These are phyloP conservation scores for Dermatemys mawii DNA, from an alignment of 2,113 vertebrate genomes.

Conservation along the genomic window DNA sequence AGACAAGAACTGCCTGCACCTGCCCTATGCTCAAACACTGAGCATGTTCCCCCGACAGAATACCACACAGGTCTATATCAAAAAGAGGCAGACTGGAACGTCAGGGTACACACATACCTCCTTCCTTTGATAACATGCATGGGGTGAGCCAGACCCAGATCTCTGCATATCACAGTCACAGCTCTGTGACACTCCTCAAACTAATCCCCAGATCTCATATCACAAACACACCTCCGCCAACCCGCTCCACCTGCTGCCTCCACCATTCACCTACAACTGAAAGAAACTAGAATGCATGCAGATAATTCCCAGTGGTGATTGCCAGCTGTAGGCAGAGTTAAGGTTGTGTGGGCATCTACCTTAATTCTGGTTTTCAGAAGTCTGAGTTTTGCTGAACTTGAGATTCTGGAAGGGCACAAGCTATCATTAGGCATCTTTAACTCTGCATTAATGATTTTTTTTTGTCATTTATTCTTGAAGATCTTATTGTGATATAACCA, in stretches of 20 bases:
- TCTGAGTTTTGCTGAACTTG: background rate
- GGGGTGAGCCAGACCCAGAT: background rate
- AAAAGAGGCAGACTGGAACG: background rate
- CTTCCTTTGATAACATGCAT: background rate
- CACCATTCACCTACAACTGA: background rate
- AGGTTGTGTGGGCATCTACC: background rate
- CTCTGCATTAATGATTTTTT: background rate
- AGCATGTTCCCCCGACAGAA: background rate
- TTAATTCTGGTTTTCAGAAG: background rate
- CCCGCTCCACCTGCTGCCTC: background rate
- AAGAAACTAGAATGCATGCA: background rate
- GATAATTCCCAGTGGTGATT: background rate
- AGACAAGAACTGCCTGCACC: background rate
- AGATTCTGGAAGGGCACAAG: background rate
- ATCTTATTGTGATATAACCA: rapidly evolving
- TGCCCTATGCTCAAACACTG: background rate
- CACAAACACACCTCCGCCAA: background rate
- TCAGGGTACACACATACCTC: background rate
- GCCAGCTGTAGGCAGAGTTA: background rate
- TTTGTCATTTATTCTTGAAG: background rate
- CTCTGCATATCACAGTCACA: background rate
- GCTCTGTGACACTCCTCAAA: background rate
- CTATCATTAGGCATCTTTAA: background rate
- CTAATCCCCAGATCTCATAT: background rate
- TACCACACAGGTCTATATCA: background rate